Evolutionary conservation across 2,113 vertebrate genomes (phyloP), one percentile per base, ranked within the genome.

Genomic region (Urocolius indicus): DNA sequence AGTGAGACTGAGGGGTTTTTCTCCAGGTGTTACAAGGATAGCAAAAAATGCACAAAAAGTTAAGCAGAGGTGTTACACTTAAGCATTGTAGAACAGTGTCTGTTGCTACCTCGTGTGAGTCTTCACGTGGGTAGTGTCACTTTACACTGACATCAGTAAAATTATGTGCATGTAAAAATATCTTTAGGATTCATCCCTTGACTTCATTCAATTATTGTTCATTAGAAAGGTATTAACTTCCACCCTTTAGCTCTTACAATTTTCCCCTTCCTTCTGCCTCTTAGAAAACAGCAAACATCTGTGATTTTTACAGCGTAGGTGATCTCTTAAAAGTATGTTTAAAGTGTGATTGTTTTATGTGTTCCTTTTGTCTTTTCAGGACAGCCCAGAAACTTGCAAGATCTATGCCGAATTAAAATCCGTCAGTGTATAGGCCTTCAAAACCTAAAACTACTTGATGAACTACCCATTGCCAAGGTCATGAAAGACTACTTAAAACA

Each of bases 401-500:
- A 99, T 98, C 97, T 99, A 98, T 99, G 99, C 98, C 98, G 99
- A 98, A 99, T 99, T 98, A 99, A 99, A 97, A 99, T 99, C 95
- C 99, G 99, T 77, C 99, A 99, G 57, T 99, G 99, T 98, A 99
- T 99, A 95, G 99, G 99, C 96, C 99, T 99, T 96, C 99, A 99
- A 95, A 99, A 99, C 96, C 97, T 99, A 96, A 99, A 98, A 96
- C 98, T 99, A 89, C 98, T 99, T 98, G 99, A 99, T 84, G 99
- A 99, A 96, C 98, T 99, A 73, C 99, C 99, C 22, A 99, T 99
- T 92, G 99, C 99, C 96, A 99, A 99, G 98, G 99, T 99, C 97
- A 99, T 99, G 98, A 99, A 99, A 98, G 99, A 99, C 99, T 99
- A 99, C 98, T 98, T 99, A 98, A 99, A 99, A 98, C 99, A 99